phyloP scores from a whole-genome alignment of 2,888 invertebrate genomes.

The Alviniconcha strummeri region DNA sequence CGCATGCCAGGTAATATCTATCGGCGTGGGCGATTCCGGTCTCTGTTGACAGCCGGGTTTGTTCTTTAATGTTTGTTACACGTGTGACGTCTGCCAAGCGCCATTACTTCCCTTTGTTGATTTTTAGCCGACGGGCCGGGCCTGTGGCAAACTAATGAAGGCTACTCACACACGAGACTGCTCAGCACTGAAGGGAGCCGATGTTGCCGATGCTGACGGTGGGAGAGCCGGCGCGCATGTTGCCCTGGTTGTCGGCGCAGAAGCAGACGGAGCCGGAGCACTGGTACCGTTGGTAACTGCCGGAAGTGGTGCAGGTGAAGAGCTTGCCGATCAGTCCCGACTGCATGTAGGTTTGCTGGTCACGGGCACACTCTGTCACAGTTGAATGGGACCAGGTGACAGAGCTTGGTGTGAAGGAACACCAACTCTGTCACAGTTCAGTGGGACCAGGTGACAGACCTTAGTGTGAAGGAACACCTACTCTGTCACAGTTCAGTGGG shows the following conservation, averaged over 20 bases:
- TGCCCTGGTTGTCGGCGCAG: constrained; percentile 47
- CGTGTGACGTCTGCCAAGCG: too few species aligned
- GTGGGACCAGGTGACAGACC: not conserved
- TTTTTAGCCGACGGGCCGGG: too few species aligned
- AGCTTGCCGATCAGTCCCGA: constrained; percentile 54
- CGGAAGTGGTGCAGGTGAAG: constrained; percentile 53
- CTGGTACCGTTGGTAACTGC: constrained; percentile 50
- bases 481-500: too few species aligned
- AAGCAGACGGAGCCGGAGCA: constrained; percentile 49
- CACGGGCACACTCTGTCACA: constrained; percentile 54
- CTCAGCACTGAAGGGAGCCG: constrained; percentile 18
- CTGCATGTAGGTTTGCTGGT: constrained; percentile 49
- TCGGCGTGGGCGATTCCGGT: too few species aligned
- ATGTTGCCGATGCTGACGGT: constrained; percentile 31
- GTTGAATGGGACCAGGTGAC: not conserved
- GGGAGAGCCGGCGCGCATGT: constrained; percentile 2
- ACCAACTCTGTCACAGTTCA: not conserved
- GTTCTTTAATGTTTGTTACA: not conserved
- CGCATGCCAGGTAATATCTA: too few species aligned
- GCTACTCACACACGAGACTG: not conserved
- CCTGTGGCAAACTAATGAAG: too few species aligned
- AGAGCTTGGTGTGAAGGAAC: not conserved
- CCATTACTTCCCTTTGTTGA: too few species aligned
- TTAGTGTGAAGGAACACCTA: too few species aligned
- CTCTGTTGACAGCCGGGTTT: too few species aligned